Conservation (phyloP, 2,113 vertebrate genomes). For the Pollachius pollachius region DNA sequence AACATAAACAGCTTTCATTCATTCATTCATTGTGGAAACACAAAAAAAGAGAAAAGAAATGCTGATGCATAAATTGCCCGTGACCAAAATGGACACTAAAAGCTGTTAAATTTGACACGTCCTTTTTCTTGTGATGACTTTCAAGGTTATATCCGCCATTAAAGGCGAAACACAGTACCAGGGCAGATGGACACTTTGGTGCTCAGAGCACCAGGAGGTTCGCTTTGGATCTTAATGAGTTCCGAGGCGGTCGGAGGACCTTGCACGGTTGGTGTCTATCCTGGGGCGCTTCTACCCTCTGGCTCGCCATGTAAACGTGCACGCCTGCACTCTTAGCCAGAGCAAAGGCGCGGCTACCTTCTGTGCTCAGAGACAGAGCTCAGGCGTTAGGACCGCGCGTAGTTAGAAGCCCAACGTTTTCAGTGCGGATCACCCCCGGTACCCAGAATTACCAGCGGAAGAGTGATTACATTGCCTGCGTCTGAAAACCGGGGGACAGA, state of each 20-base stretch:
- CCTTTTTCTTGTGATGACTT: constrained; percentile 28
- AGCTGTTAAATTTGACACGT: constrained; percentile 37
- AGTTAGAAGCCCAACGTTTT: neutral
- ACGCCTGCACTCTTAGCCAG: constrained; percentile 37
- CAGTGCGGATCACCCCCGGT: constrained; percentile 38
- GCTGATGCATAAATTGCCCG: constrained; percentile 24
- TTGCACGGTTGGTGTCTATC: constrained; percentile 45
- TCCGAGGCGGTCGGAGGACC: constrained; percentile 33
- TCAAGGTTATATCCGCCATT: constrained; percentile 46
- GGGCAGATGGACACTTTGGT: constrained; percentile 22
- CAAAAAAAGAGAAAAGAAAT: no score
- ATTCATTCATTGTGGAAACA: neutral
- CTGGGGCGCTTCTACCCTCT: constrained; percentile 35
- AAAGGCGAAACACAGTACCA: constrained; percentile 8
- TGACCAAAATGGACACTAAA: constrained; percentile 33
- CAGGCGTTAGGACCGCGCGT: constrained; percentile 9
- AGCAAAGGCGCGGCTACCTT: constrained; percentile 33
- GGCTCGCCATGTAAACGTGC: constrained; percentile 38
- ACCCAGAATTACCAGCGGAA: constrained; percentile 37
- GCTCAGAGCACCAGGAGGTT: constrained; percentile 12
- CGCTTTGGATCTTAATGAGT: constrained; percentile 40
- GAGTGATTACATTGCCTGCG: constrained; percentile 43
- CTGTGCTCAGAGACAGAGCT: constrained; percentile 30
- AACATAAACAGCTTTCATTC: no score
- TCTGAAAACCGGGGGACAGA: constrained; percentile 23